A percentile compares a stretch with the other conserved stretches of the same genome.
Evolutionary conservation across 1,140 invertebrate genomes (phyloP).

Genomic region (Spodoptera litura): DNA sequence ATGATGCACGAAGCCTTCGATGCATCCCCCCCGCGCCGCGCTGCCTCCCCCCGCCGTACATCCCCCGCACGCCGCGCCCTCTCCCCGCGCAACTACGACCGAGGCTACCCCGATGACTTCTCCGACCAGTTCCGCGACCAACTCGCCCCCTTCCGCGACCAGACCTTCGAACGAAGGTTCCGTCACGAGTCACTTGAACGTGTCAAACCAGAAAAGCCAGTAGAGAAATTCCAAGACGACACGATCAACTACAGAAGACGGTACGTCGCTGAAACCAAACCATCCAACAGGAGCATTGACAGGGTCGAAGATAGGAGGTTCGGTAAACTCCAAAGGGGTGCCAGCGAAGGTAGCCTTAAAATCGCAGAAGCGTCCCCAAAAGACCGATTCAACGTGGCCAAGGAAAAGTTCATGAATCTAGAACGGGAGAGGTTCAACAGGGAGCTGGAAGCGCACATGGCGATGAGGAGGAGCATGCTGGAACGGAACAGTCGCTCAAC

Average conservation of each 20-base stretch:
- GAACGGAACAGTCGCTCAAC: constrained; percentile 83
- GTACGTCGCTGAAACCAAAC: constrained; percentile 78
- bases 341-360: constrained; percentile 81
- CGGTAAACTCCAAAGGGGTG: constrained; percentile 77
- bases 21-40: constrained; percentile 72
- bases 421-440: constrained; percentile 89
- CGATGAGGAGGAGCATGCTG: constrained; percentile 81
- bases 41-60: constrained; percentile 59
- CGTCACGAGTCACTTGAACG: constrained; percentile 79
- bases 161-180: constrained; percentile 77
- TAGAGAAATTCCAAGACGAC: constrained; percentile 73
- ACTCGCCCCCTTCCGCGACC: constrained; percentile 74
- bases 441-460: constrained; percentile 84
- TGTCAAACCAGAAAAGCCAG: constrained; percentile 56
- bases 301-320: constrained; percentile 76
- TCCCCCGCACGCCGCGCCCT: constrained; percentile 59
- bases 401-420: constrained; percentile 93
- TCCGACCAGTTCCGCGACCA: constrained; percentile 75
- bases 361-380: constrained; percentile 87
- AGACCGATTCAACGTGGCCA: constrained; percentile 93
- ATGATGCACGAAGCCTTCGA: constrained; percentile 85
- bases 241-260: constrained; percentile 70
- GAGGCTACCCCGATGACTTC: constrained; percentile 73
- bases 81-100: constrained; percentile 74
- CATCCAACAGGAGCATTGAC: constrained; percentile 79